Evolutionary conservation across 2,888 invertebrate species (phyloP), one percentile per base, ranked within the genome.

Genomic region (Erannis defoliaria): DNA sequence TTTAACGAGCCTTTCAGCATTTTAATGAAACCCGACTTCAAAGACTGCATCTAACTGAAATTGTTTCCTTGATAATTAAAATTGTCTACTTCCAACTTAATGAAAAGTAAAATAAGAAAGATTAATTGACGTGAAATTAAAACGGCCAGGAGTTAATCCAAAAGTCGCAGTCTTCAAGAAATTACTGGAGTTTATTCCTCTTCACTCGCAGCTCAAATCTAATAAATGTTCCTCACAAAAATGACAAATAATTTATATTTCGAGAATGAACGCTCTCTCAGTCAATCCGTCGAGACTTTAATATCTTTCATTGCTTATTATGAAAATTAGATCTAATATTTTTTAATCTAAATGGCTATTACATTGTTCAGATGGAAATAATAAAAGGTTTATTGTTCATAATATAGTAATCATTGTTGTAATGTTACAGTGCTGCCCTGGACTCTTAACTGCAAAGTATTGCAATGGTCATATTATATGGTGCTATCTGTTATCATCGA

Each of bases 51-150:
- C 46, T 35, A 58, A 62, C 55, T 55, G 38, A 66, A 59, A 64
- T 64, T 60, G 55, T 66, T 58, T 62, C 48, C 56, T 42, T 51
- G 37, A 56, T 67, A 54, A 58, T 68, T 67, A 67, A 72, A 67
- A 72, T 60, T 65, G 69, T 70, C 70, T 68, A 64, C 70, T 75
- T 74, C 63, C 60, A 70, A 76, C 70, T 66, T 76, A 78, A 80
- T 80, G 67, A 73, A 80, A 81, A 81, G 80, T 78, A 75, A 81
- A 85, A 84, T 77, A 73, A 71, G 60, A 75, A 75, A 83, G 80
- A 83, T 83, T 85, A 84, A 86, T 84, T 82, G 81, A 82, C 77
- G 84, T 78, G 74, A 84, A 85, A 85, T 87, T 81, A 82, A 84
- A 86, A 83, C 77, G 76, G 78, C 74, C 74, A 64, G 73, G 73